Base-by-base conservation (phyloP, 1,140 invertebrate genomes). In the Pseudomyrmex dendroicus region DNA sequence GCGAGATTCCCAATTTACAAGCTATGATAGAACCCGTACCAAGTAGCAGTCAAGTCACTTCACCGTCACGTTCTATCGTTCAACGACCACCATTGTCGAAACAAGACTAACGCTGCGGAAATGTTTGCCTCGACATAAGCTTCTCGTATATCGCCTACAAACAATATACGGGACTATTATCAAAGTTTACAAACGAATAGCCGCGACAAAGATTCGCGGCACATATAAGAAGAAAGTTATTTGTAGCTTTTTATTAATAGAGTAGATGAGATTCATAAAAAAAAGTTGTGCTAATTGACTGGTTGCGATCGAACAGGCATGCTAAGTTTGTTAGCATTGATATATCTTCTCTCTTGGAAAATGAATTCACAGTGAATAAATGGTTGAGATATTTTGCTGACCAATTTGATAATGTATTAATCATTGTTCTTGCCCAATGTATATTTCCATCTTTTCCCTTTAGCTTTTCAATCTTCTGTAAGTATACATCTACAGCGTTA, bases 1-100 rank as follows among this genome's bases (percentile, higher is more conserved):
- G 93, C 46, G 93, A 94, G 84, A 94, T 94, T 46, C 74, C 92
- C 1, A 94, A 94, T 80, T 82, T 94, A 4, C 93, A 94, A 77
- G 94, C 93, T 15, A 94, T 94, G 50, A 91, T 94, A 66, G 94
- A 94, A 67, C 92, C 92, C 46, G 70, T 73, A n/a, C 88, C 91
- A 48, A 92, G 89, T 86, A 77, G 12, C 62, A 91, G 89, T 70
- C 91, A 90, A 85, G 82, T 88, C 15, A 88, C 86, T 5, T 89
- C 91, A n/a, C 92, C 92, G 46, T 85, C 83, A 25, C 88, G 85
- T 54, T 84, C 84, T 4, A 83, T 68, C 74, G 68, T 76, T 22
- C 86, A 80, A 78, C 89, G 70, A 83, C 86, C 66, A 54, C 20
- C 44, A 50, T 83, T 68, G 76, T 35, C 85, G 54, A 89, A 83